Percentiles rank a stretch among this genome's conserved stretches.
Evolutionary conservation across 2,888 invertebrate genomes (phyloP).

Genomic region (Diploptera punctata): DNA sequence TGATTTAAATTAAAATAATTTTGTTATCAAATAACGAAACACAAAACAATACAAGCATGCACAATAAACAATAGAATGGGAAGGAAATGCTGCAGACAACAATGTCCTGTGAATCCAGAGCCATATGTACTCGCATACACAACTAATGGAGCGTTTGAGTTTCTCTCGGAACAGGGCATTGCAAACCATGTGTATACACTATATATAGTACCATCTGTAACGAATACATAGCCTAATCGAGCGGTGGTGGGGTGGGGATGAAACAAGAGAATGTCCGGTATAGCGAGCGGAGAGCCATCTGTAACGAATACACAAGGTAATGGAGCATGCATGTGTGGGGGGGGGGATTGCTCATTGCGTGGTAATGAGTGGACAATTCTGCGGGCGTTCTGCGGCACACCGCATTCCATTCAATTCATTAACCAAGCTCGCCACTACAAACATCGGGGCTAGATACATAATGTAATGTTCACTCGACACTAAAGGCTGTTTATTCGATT

Average conservation of each 20-base stretch:
- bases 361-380: conserved; percentile 29
- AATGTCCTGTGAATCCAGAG: too few species aligned
- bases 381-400: conserved; percentile 26
- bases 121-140: too few species aligned
- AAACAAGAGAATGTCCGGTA: conserved; percentile 23
- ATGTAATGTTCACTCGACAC: conserved; percentile 1
- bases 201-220: too few species aligned
- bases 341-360: conserved; percentile 26
- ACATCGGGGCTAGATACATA: conserved; percentile 24
- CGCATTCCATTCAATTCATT: conserved; percentile 32
- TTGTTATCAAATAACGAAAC: too few species aligned
- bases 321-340: conserved; percentile 21
- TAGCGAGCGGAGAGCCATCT: conserved; percentile 19
- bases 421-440: conserved; percentile 12
- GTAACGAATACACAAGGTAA: conserved; percentile 29
- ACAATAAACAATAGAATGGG: too few species aligned
- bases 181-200: too few species aligned
- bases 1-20: too few species aligned
- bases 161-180: too few species aligned
- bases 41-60: too few species aligned
- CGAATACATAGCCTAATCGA: conserved; percentile 28
- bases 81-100: too few species aligned
- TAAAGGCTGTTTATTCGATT: neutral
- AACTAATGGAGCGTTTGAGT: too few species aligned
- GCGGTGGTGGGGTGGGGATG: neutral